Conservation (phyloP, 2,113 vertebrate species). For the Gadus macrocephalus region DNA sequence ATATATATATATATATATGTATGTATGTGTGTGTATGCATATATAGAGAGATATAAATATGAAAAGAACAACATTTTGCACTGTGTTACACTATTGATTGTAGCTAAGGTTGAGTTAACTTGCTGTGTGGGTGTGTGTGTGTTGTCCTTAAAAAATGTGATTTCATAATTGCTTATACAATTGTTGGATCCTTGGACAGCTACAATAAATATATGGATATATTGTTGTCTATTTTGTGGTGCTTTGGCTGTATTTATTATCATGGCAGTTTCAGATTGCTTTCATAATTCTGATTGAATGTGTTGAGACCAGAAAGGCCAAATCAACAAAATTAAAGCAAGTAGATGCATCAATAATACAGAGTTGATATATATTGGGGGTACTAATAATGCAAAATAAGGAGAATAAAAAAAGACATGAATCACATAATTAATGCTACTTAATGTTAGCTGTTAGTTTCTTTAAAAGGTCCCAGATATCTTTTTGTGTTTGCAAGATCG, state of each 20-base stretch:
- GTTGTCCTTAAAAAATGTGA: constrained; percentile 42
- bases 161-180: constrained; percentile 37
- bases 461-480: background rate
- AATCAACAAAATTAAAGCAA: background rate
- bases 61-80: constrained; percentile 53
- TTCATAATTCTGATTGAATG: background rate
- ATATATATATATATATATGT: constrained; percentile 8
- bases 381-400: no score
- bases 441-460: background rate
- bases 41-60: constrained; percentile 12
- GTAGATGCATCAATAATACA: background rate
- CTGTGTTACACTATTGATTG: constrained; percentile 53
- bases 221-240: constrained; percentile 29
- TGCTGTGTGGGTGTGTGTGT: constrained; percentile 48
- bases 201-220: constrained; percentile 53
- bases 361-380: no score
- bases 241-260: background rate
- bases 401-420: background rate
- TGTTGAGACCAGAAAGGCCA: no score
- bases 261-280: background rate
- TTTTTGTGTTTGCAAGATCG: background rate
- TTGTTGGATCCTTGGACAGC: constrained; percentile 41
- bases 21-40: constrained; percentile 18
- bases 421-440: background rate
- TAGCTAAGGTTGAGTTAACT: constrained; percentile 56